A percentile compares a stretch with the other conserved stretches of the same genome.
Conservation (phyloP, 1,140 invertebrate genomes). For the Eriosoma lanigerum region DNA sequence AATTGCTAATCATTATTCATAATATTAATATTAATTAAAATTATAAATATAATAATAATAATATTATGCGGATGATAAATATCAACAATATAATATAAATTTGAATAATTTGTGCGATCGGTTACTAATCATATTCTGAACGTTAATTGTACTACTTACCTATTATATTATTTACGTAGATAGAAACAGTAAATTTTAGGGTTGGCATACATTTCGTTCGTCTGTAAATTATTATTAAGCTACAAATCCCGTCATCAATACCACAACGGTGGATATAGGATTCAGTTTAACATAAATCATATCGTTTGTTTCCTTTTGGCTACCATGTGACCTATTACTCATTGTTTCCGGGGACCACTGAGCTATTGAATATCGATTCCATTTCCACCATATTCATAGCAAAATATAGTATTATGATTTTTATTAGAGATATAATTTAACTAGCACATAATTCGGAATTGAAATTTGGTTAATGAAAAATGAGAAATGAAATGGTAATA, state of each 20-base stretch:
- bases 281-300: conserved; percentile 46
- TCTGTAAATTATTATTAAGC: conserved; percentile 52
- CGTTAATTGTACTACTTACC: conserved; percentile 24
- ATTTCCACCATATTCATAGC: background rate
- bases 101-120: conserved; percentile 17
- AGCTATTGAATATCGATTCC: conserved; percentile 44
- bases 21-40: too few species aligned
- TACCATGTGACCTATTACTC: conserved; percentile 52
- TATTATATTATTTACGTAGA: background rate
- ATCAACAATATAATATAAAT: conserved; percentile 36
- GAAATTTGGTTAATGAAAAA: background rate
- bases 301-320: conserved; percentile 44
- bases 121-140: conserved; percentile 43
- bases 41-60: too few species aligned
- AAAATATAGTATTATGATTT: conserved; percentile 6
- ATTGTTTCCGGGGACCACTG: conserved; percentile 42
- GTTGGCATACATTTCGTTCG: conserved; percentile 44
- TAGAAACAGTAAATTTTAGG: conserved; percentile 31
- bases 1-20: too few species aligned
- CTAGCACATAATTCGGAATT: background rate
- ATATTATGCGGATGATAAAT: conserved; percentile 19
- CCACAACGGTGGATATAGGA: conserved; percentile 31
- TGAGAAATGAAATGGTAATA: background rate
- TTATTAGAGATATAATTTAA: background rate
- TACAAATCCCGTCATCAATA: conserved; percentile 51